Conservation (phyloP, 1,140 invertebrate species). For the Pachyrhynchus sulphureomaculatus region DNA sequence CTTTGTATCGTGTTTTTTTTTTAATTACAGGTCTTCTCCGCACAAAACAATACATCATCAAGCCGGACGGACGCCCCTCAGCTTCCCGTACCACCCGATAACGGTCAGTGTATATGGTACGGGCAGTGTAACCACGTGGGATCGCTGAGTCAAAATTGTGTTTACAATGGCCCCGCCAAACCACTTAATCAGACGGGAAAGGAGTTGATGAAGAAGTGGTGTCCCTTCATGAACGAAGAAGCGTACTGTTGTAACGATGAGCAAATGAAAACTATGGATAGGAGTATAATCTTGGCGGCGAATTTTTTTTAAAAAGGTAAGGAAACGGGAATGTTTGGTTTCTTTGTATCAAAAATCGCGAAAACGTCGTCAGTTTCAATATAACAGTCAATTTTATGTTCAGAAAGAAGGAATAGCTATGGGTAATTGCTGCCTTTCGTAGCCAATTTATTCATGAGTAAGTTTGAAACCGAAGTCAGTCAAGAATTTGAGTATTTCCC, state of each 20-base stretch:
- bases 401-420: no score
- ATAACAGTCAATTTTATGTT: no score
- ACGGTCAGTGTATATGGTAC: constrained; percentile 73
- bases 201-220: constrained; percentile 63
- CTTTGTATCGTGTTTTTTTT: no score
- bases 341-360: no score
- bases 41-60: constrained; percentile 39
- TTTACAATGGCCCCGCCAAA: constrained; percentile 70
- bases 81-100: not conserved
- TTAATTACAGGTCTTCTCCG: constrained; percentile 40
- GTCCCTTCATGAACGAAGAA: constrained; percentile 62
- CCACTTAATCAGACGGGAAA: constrained; percentile 55
- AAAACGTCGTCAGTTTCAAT: no score
- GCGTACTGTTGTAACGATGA: constrained; percentile 69
- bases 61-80: constrained; percentile 15
- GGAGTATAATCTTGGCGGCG: constrained; percentile 63
- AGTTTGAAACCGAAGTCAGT: no score
- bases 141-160: constrained; percentile 62
- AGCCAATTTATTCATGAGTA: no score
- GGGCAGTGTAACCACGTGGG: constrained; percentile 61
- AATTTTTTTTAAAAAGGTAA: constrained; percentile 65
- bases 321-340: no score
- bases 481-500: no score
- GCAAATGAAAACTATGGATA: constrained; percentile 65
- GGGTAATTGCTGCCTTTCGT: no score